Percentiles rank a stretch among this genome's conserved stretches.
These are phyloP conservation scores for Eulemur mongoz DNA, from an alignment of 2,797 vertebrate genomes.

Conservation along the genomic window DNA sequence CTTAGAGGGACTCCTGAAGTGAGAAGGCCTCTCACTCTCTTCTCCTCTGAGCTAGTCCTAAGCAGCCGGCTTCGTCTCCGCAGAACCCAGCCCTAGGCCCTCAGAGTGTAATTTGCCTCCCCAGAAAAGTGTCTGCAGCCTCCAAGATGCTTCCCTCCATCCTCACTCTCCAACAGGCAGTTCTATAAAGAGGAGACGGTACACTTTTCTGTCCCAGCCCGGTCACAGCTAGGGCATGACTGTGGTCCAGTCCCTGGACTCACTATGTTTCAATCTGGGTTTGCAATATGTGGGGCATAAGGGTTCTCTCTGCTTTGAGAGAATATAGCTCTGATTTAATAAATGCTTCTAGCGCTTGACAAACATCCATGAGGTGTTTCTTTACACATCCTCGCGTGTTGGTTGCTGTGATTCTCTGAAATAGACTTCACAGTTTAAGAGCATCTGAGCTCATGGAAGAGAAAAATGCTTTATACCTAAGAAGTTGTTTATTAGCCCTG, in stretches of 20 bases:
- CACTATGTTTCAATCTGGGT: neutral
- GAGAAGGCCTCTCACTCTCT: neutral
- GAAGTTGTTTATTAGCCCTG: neutral
- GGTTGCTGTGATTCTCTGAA: neutral
- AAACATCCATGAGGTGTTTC: neutral
- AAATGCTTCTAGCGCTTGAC: neutral
- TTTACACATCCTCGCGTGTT: neutral
- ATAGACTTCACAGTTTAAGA: neutral
- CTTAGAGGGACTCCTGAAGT: neutral
- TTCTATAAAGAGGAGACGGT: neutral
- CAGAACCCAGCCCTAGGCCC: neutral
- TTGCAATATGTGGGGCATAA: neutral
- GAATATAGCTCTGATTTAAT: neutral
- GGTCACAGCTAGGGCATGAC: accelerated
- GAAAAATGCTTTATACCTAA: neutral
- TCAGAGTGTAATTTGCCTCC: neutral
- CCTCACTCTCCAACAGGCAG: neutral
- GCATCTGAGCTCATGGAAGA: neutral
- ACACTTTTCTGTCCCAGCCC: accelerated
- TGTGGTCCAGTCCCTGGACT: neutral
- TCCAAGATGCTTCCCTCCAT: neutral
- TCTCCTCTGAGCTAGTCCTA: neutral
- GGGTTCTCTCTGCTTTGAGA: neutral
- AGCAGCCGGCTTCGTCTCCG: neutral
- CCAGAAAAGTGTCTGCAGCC: neutral